Base-by-base conservation (phyloP, 2,888 invertebrate species). In the Anticlea derivata region DNA sequence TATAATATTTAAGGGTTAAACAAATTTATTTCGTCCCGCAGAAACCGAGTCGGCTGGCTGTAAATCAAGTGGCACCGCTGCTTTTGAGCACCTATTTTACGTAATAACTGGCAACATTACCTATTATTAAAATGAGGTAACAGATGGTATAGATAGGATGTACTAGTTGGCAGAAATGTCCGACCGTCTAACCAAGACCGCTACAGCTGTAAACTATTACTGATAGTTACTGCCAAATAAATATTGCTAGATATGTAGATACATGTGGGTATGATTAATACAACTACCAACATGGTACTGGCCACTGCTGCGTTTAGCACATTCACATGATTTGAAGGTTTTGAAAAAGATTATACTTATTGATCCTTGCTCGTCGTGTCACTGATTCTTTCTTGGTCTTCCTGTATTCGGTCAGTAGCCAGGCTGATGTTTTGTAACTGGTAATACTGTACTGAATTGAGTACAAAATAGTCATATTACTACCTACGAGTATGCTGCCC, bases 51-150 rank as follows among this genome's bases (percentile, higher is more conserved):
- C 34, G 31, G 46, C 24, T 20, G 39, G 50, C 41, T 38, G 49
- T 83, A 82, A 83, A 80, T 83, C 75, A 76, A 56, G 54, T 35
- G 70, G 58, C 72, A 68, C 83, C 68, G 78, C 80, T 81, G 83
- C 64, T 66, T 54, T 69, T 71, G 75, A 83, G 78, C 66, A 80
- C 80, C 76, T 73, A 80, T 80, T 80, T 79, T 75, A 74, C 73
- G 76, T 75, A 77, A 80, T 80, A 80, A 77, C 77, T 70, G 68
- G 65, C 66, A 67, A 75, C 73, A 75, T 75, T 30, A 40, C 30
- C 30, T 78, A 77, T 78, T 78, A 77, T 73, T 77, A 47, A 75
- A 78, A 77, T 75, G 71, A 70, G 63, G 66, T 60, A 60, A 54
- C 68, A 68, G 70, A 66, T 70, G 71, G 52, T 66, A 64, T 61